Evolutionary conservation across 2,888 invertebrate genomes (phyloP), one percentile per base, ranked within the genome.

Genomic region (Dastarcus helophoroides): DNA sequence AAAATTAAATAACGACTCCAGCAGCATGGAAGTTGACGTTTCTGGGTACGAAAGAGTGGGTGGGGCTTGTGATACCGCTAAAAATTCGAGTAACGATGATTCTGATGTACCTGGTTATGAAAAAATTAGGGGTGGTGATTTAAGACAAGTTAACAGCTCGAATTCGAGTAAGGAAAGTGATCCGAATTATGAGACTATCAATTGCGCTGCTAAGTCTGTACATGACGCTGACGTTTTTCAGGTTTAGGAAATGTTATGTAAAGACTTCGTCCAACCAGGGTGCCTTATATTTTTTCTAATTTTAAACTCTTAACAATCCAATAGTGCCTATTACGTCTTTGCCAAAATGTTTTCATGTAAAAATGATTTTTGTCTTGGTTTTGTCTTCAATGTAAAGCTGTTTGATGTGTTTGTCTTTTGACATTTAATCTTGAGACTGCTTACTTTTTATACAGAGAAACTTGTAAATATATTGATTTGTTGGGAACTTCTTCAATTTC

Each of bases 221-320:
- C 51, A 53, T 28, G 53, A 52, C 31, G 43, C 52, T 36, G 47
- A 39, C 8, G 50, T 52, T 35, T 48, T 52, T 37, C 48, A 53
- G 36, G 53, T 53, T 33, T 53, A 36, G 40, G 19, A 30, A 35
- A n/a, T n/a, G n/a, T n/a, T n/a, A n/a, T n/a, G n/a, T n/a, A n/a
- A n/a, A n/a, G n/a, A n/a, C n/a, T n/a, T n/a, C n/a, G n/a, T n/a
- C n/a, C n/a, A n/a, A n/a, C n/a, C n/a, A n/a, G n/a, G n/a, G n/a
- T n/a, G n/a, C n/a, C n/a, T n/a, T n/a, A n/a, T n/a, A n/a, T n/a
- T n/a, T n/a, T n/a, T n/a, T n/a, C n/a, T n/a, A n/a, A n/a, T n/a
- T n/a, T n/a, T n/a, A n/a, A n/a, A n/a, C n/a, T n/a, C n/a, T n/a
- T n/a, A n/a, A n/a, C n/a, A n/a, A n/a, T n/a, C n/a, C n/a, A n/a